Conservation (phyloP, 2,888 invertebrate species). For the Ganaspis brasiliensis region DNA sequence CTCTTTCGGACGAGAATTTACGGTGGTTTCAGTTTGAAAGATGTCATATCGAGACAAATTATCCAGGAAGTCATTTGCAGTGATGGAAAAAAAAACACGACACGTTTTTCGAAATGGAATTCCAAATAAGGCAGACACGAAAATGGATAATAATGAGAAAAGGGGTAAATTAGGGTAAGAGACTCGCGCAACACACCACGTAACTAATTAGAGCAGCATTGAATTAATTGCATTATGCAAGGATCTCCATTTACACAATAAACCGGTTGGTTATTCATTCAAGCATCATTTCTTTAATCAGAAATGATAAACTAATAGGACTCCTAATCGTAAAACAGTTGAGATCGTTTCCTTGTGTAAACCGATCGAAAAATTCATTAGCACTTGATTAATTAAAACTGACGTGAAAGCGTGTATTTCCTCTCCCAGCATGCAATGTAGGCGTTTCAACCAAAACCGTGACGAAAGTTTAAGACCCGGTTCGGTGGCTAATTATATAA, state of each 20-base stretch:
- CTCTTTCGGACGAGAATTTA: slow-evolving; percentile 13
- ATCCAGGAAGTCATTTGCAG: slow-evolving; percentile 14
- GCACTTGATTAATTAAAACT: slow-evolving; percentile 34
- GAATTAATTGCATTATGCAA: slow-evolving; percentile 21
- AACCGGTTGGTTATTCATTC: slow-evolving; percentile 25
- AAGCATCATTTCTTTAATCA: slow-evolving; percentile 1
- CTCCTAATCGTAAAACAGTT: slow-evolving; percentile 11
- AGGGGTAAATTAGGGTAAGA: not conserved
- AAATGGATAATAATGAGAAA: not conserved
- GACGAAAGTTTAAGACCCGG: slow-evolving; percentile 28
- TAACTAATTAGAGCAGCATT: slow-evolving; percentile 16
- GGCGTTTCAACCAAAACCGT: slow-evolving; percentile 9
- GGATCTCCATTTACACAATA: slow-evolving; percentile 22
- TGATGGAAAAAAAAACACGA: slow-evolving; percentile 19
- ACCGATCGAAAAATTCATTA: slow-evolving; percentile 17
- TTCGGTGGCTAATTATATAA: slow-evolving; percentile 38
- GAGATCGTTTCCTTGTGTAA: slow-evolving; percentile 3
- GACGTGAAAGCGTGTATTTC: slow-evolving; percentile 37
- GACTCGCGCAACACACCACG: not conserved
- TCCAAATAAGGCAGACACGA: not conserved
- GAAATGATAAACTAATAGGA: slow-evolving; percentile 28
- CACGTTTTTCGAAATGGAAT: slow-evolving; percentile 23
- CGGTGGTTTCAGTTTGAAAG: slow-evolving; percentile 5
- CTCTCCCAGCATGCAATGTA: slow-evolving; percentile 12
- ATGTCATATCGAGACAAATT: slow-evolving; percentile 20